Conservation (phyloP, 2,797 vertebrate species). For the Champsocephalus gunnari region DNA sequence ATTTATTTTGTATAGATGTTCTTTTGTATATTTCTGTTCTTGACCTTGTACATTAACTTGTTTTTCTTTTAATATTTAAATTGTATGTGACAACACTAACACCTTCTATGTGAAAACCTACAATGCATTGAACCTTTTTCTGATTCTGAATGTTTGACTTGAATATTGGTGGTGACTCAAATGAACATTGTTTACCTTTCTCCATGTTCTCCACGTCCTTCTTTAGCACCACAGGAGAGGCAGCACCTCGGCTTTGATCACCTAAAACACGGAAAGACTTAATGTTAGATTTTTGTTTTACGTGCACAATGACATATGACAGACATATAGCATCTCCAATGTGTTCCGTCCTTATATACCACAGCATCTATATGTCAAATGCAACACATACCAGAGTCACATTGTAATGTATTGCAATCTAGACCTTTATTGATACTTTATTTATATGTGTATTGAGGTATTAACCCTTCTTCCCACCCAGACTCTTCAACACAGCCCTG, state of each 20-base stretch:
- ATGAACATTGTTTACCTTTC: conserved; percentile 88
- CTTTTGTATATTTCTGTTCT: too few relatives aligned
- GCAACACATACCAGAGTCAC: neutral
- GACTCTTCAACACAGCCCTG: neutral
- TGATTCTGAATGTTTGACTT: neutral
- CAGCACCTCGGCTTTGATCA: conserved; percentile 90
- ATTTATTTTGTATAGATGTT: too few relatives aligned
- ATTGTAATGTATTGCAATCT: neutral
- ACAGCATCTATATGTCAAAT: neutral
- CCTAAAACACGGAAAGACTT: conserved; percentile 75
- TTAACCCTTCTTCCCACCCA: neutral
- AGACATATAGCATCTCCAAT: too few relatives aligned
- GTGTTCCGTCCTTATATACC: neutral
- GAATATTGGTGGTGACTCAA: neutral
- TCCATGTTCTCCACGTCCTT: conserved; percentile 98
- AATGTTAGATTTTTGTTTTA: neutral
- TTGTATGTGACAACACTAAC: too few relatives aligned
- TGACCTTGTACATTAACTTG: too few relatives aligned
- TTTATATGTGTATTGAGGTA: neutral
- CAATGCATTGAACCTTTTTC: too few relatives aligned
- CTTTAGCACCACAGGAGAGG: conserved; percentile 91
- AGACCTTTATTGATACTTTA: neutral
- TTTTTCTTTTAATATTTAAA: too few relatives aligned
- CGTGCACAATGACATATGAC: too few relatives aligned
- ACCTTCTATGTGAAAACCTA: too few relatives aligned